Conservation (phyloP, 1,140 invertebrate genomes). For the Mya arenaria region DNA sequence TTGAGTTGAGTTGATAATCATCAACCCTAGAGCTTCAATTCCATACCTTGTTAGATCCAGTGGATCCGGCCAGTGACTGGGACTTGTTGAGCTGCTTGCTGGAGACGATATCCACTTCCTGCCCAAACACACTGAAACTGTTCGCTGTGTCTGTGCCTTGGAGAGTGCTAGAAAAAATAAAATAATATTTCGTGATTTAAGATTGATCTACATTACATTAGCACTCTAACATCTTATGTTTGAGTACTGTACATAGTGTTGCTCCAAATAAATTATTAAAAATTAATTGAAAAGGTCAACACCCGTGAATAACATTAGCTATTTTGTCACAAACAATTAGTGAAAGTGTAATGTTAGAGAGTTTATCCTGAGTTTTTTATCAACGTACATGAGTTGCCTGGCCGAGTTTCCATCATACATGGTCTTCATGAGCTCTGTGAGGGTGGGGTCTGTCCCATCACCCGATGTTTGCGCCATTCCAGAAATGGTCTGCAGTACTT, state of each 20-base stretch:
- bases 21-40: no score
- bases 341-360: neutral
- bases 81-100: conserved; percentile 49
- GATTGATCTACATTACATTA: no score
- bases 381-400: conserved; percentile 63
- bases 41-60: conserved; percentile 26
- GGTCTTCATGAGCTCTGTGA: conserved; percentile 65
- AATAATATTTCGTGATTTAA: no score
- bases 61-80: conserved; percentile 12
- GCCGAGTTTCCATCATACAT: conserved; percentile 59
- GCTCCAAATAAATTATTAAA: no score
- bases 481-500: conserved; percentile 21
- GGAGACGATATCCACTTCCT: conserved; percentile 65
- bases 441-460: conserved; percentile 60
- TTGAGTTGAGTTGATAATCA: no score
- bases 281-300: no score
- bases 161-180: conserved; percentile 53
- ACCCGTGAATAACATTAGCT: no score
- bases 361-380: neutral
- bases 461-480: conserved; percentile 50
- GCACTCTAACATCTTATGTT: no score
- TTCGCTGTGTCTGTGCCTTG: conserved; percentile 67
- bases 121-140: conserved; percentile 66
- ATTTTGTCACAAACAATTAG: no score
- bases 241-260: no score